Percentiles rank a stretch among this genome's conserved stretches.
Conservation (phyloP, 2,888 invertebrate species). For the Drosophila anomalata region DNA sequence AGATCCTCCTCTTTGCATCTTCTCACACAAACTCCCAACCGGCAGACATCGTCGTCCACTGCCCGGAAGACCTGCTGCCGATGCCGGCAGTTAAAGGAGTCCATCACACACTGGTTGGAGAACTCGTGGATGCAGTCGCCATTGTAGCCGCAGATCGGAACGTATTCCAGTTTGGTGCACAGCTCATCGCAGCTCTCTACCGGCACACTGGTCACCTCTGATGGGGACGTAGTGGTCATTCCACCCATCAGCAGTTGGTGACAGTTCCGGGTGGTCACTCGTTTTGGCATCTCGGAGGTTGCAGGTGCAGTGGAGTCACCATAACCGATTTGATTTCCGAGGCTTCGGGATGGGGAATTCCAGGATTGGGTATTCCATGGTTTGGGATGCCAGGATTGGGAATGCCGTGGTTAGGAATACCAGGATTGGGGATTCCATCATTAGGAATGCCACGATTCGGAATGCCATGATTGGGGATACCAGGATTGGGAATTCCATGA, state of each 20-base stretch:
- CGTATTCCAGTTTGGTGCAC: slow-evolving; percentile 77
- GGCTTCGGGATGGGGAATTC: slow-evolving; percentile 34
- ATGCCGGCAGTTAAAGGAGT: slow-evolving; percentile 78
- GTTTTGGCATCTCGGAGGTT: slow-evolving; percentile 24
- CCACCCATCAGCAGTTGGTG: slow-evolving; percentile 47
- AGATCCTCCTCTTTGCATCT: slow-evolving; percentile 67
- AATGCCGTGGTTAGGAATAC: slow-evolving; percentile 19
- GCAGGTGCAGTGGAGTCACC: slow-evolving; percentile 27
- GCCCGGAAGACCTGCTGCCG: slow-evolving; percentile 66
- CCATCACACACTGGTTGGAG: slow-evolving; percentile 79
- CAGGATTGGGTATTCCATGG: slow-evolving; percentile 24
- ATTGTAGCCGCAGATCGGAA: slow-evolving; percentile 76
- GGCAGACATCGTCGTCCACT: slow-evolving; percentile 69
- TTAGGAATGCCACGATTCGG: slow-evolving; percentile 31
- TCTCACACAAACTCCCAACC: slow-evolving; percentile 46
- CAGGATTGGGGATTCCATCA: slow-evolving; percentile 25
- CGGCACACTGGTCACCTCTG: slow-evolving; percentile 15
- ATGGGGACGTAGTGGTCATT: slow-evolving; percentile 35
- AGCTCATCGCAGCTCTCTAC: slow-evolving; percentile 63
- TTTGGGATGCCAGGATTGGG: slow-evolving; percentile 43
- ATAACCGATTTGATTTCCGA: slow-evolving; percentile 36
- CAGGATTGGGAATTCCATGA: slow-evolving; percentile 33
- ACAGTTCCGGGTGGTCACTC: slow-evolving; percentile 45
- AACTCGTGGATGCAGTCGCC: slow-evolving; percentile 77
- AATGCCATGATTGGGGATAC: slow-evolving; percentile 20